Base-by-base conservation (phyloP, 1,140 invertebrate genomes). In the Zaprionus nigranus region DNA sequence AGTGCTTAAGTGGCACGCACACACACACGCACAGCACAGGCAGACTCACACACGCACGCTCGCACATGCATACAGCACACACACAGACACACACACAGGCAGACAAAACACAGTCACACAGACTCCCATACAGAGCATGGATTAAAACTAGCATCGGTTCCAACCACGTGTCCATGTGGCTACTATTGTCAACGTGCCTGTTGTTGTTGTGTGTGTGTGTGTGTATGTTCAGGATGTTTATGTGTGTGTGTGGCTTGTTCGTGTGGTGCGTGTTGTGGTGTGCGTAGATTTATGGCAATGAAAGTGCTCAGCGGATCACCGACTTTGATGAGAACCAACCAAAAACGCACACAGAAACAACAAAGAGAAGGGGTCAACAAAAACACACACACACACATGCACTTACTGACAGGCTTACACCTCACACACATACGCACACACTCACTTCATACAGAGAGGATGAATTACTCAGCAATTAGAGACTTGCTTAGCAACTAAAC, bases 141-240 rank as follows among this genome's bases (percentile, higher is more conserved):
- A 81, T 81, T 84, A 70, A 86, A 71, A 62, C 75, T 75, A 84
- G 80, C 78, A 74, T 69, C 56, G 65, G 60, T 61, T 68, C 61
- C 56, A 85, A 83, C 82, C 81, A 81, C 78, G 78, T 84, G 81
- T 81, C 38, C 65, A 54, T 79, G 80, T 66, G 75, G 75, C 68
- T 36, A 22, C 63, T 49, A 71, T 28, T 69, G 68, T 65, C 64
- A 77, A 43, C 36, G 28, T 43, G 49, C 13, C 51, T 62, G 49
- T 49, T 54, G 34, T 49, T 54, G 24, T 57, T 24, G 46, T 22
- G 57, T 51, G 51, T 70, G 40, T 24, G 58, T 56, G 61, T 62
- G 58, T 63, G 28, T 70, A 38, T 26, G 38, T 60, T 43, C 15
- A 9, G 13, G 7, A 13, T 30, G 26, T 34, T n/a, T 36, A n/a